Conservation (phyloP, 2,113 vertebrate species). For the Raja brachyura region DNA sequence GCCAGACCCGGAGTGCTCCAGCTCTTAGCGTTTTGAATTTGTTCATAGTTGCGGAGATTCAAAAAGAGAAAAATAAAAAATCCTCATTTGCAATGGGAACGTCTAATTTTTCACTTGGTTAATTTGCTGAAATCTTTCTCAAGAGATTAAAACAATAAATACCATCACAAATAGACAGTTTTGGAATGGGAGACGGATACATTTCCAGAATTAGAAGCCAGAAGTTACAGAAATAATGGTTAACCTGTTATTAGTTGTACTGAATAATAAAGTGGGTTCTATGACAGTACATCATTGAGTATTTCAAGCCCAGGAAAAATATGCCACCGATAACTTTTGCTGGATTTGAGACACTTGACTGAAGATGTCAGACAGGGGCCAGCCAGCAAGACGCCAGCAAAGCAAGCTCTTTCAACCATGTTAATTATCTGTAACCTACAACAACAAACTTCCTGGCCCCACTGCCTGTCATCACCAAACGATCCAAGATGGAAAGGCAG, state of each 20-base stretch:
- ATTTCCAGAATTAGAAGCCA: conserved; percentile 9
- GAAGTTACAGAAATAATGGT: not conserved
- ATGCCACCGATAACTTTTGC: conserved; percentile 43
- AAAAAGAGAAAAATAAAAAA: conserved; percentile 5
- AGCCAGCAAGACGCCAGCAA: conserved; percentile 66
- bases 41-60: not conserved
- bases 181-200: conserved; percentile 25
- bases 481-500: conserved; percentile 55
- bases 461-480: conserved; percentile 60
- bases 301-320: not conserved
- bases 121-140: conserved; percentile 20
- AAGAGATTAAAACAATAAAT: conserved; percentile 15
- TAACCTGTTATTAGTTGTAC: conserved; percentile 9
- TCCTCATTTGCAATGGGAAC: not conserved
- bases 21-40: not conserved
- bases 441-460: conserved; percentile 65
- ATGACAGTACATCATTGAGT: conserved; percentile 16
- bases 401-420: conserved; percentile 67
- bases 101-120: not conserved
- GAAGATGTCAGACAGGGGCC: conserved; percentile 66
- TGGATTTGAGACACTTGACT: conserved; percentile 49
- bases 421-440: conserved; percentile 68
- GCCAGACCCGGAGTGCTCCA: no score
- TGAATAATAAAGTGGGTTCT: conserved; percentile 17
- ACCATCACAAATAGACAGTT: conserved; percentile 30